A percentile compares a stretch with the other conserved stretches of the same genome.
Evolutionary conservation across 35 echinoderm and acorn worm genomes (phyloP).

Genomic region (Ophiothrix spiculata): DNA sequence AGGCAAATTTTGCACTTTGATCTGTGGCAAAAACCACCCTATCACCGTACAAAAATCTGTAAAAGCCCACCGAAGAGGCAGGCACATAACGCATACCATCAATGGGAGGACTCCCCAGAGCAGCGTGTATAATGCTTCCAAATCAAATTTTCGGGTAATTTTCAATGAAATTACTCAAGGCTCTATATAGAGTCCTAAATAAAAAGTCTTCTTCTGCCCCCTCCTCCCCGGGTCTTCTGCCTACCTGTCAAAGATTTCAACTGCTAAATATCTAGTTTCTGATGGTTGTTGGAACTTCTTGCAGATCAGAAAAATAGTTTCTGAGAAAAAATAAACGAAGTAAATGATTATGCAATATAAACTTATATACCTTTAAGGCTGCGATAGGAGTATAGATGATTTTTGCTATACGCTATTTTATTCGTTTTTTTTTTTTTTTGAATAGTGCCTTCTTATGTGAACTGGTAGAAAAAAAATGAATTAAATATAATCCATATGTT

Average conservation of each 20-base stretch:
- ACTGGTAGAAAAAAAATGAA: background rate
- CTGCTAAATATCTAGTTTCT: constrained; percentile 52
- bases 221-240: background rate
- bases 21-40: too few relatives aligned
- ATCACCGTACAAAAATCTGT: too few relatives aligned
- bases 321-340: background rate
- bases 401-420: background rate
- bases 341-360: background rate
- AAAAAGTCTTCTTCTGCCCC: background rate
- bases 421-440: too few relatives aligned
- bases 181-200: background rate
- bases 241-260: constrained; percentile 76
- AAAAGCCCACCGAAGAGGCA: too few relatives aligned
- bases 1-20: too few relatives aligned
- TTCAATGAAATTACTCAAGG: background rate
- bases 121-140: too few relatives aligned
- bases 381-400: too few relatives aligned
- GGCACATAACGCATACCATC: too few relatives aligned
- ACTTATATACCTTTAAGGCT: background rate
- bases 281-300: constrained; percentile 56
- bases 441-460: too few relatives aligned
- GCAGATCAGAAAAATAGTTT: constrained; percentile 71
- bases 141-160: background rate
- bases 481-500: background rate
- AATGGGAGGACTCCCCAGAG: too few relatives aligned